Evolutionary conservation across 2,113 vertebrate genomes (phyloP).

Genomic region (Motacilla tschutschensis): DNA sequence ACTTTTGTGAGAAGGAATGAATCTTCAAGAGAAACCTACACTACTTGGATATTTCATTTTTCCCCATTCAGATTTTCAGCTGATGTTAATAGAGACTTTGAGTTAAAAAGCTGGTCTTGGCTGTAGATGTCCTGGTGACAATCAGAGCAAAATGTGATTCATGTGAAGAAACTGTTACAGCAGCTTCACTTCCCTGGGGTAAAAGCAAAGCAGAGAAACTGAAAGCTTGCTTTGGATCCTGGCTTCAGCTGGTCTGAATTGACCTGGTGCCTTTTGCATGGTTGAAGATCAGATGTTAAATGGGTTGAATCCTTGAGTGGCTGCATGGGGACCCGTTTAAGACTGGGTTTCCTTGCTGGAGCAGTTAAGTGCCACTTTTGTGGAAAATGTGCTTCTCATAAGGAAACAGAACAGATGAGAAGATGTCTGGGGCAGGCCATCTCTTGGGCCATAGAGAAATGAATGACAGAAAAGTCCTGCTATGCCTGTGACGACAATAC

Average conservation of each 20-base stretch:
- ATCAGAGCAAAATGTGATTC: not conserved
- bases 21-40: not conserved
- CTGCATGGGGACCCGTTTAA: not conserved
- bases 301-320: not conserved
- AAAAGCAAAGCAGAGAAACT: not conserved
- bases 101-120: not conserved
- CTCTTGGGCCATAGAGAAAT: not conserved
- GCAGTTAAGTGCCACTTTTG: not conserved
- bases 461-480: not conserved
- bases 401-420: slow-evolving; percentile 14
- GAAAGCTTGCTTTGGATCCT: not conserved
- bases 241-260: not conserved
- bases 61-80: not conserved
- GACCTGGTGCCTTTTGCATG: not conserved
- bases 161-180: not conserved
- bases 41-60: not conserved
- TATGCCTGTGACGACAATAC: slow-evolving; percentile 3
- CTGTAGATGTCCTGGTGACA: not conserved
- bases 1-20: not conserved
- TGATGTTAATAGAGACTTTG: not conserved
- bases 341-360: not conserved
- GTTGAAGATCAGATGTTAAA: slow-evolving; percentile 7
- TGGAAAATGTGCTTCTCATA: not conserved
- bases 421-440: slow-evolving; percentile 18
- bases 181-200: not conserved